Evolutionary conservation across 2,797 vertebrate genomes (phyloP), one percentile per base, ranked within the genome.

Genomic region (Xyrichtys novacula): DNA sequence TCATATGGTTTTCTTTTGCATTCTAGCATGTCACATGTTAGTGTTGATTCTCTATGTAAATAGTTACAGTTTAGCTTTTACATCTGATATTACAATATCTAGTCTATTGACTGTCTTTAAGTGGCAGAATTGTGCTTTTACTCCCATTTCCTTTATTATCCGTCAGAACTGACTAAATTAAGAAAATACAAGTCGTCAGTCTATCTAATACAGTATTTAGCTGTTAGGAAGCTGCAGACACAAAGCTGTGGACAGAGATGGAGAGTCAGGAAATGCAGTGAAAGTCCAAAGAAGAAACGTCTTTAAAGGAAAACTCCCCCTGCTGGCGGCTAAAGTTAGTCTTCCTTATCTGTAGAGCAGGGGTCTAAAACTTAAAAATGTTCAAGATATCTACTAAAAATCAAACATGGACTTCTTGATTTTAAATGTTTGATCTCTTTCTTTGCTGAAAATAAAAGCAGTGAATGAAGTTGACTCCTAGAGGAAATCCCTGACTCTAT

Each of bases 71-170:
- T 95, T 95, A 95, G 92, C 94, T 95, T 95, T 92, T 95, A 95
- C 85, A 96, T 95, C 94, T 92, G 94, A 95, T 95, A 95, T 94
- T 94, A 92, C 87, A 90, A 89, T 87, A 96, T 95, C 96, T 95
- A 95, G 80, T 80, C 81, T 81, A 88, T 92, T 93, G 95, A 95
- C 94, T 90, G 94, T 94, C 95, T 93, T 94, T 95, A 95, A 96
- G 95, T 96, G 96, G 96, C 95, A 95, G 95, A 94, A 95, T 99
- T 99, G 97, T 99, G 97, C 97, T 99, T 99, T 96, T 95, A 96
- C 94, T 96, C 94, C 95, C 94, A 91, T 95, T 88, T 96, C 94
- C 96, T 83, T 94, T 95, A 95, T 95, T 95, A 94, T 96, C 94
- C 93, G 95, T 94, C 93, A 95, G 94, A 92, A 95, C 81, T 92